phyloP scores from a whole-genome alignment of 2,888 invertebrate species.

The Polyploca ridens region DNA sequence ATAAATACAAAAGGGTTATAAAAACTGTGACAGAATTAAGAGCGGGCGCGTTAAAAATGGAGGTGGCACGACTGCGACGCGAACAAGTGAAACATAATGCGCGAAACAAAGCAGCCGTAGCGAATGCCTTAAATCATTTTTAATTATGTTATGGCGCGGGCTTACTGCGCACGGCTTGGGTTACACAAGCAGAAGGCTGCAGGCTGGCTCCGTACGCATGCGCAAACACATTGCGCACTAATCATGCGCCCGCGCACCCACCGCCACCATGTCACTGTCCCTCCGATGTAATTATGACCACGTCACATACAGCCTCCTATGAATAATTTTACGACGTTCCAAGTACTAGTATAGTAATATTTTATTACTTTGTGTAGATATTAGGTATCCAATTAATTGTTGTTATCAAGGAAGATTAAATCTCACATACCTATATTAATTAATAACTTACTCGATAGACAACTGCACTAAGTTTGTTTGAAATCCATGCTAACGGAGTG shows the following conservation, averaged over 20 bases:
- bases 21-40: conserved; percentile 84
- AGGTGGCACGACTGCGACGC: conserved; percentile 72
- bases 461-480: too few relatives aligned
- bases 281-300: conserved; percentile 46
- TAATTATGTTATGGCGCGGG: conserved; percentile 84
- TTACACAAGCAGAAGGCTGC: conserved; percentile 57
- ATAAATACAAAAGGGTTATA: conserved; percentile 83
- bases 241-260: conserved; percentile 28
- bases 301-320: conserved; percentile 42
- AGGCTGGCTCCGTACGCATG: conserved; percentile 31
- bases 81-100: conserved; percentile 85
- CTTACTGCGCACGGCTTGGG: conserved; percentile 62
- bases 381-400: too few relatives aligned
- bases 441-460: not conserved
- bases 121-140: conserved; percentile 85
- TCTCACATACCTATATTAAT: not conserved
- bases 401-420: too few relatives aligned
- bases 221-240: conserved; percentile 32
- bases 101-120: conserved; percentile 85
- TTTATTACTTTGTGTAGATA: too few relatives aligned
- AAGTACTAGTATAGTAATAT: not conserved
- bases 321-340: conserved; percentile 20
- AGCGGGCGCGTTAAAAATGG: conserved; percentile 78
- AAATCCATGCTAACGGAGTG: too few relatives aligned
- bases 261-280: conserved; percentile 49